Base-by-base conservation (phyloP, 2,113 vertebrate species). In the Trematomus loennbergii region DNA sequence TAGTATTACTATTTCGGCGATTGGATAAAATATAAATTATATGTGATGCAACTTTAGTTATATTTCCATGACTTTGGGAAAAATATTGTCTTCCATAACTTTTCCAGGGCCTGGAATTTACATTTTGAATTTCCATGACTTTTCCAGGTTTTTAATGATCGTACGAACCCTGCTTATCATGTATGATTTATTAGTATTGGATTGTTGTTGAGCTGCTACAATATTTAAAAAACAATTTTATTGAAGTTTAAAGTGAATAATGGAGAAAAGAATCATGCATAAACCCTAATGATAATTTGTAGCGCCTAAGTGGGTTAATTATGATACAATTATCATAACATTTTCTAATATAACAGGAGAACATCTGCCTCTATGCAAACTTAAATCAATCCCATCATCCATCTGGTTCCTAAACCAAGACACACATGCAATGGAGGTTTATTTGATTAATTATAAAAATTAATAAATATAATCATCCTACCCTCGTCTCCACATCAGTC, bases 401-500 rank as follows among this genome's bases (percentile, higher is more conserved):
- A 0, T 48, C 18, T 58, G 5, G 52, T 71, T 33, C 60, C 20
- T 53, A 33, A 68, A 71, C 22, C 6, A 22, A 25, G 1, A 58
- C 48, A 58, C 22, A 18, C 9, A 65, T 29, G 45, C 9, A n/a
- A 7, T 3, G 6, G 2, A 36, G 25, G 48, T 65, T 33, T 18
- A 55, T 4, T 57, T 8, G 4, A 40, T 40, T 40, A 7, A 40
- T 40, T 40, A 40, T 40, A 7, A 9, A 72, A 8, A 67, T 11
- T 22, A 43, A 85, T 72, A 9, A 49, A 10, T 53, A 52, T 45
- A 0, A 57, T 76, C 17, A 33, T 72, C 68, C 91, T 95, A 99
- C 98, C 94, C 98, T 96, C 0, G 95, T 98, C 81, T 99, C 97
- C 36, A 98, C 96, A 70, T 98, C 97, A 0, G 97, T 98, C 96